Evolutionary conservation across 2,888 invertebrate genomes (phyloP).

Genomic region (Melieria picta): DNA sequence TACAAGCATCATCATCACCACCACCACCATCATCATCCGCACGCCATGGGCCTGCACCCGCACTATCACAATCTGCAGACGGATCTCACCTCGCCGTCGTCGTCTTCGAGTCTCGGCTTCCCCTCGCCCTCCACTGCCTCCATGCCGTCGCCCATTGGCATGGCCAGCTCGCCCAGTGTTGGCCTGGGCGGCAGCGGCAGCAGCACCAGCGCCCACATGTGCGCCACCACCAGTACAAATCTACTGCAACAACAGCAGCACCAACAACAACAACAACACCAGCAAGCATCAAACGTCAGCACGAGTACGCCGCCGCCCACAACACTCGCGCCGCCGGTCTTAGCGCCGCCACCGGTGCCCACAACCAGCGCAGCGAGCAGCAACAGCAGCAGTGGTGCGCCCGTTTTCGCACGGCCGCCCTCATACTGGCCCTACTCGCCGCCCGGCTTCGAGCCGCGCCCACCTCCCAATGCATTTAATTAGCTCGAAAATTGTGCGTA

Average conservation of each 20-base stretch:
- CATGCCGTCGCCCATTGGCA: conserved; percentile 56
- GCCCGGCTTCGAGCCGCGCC: conserved; percentile 59
- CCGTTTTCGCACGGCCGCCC: conserved; percentile 68
- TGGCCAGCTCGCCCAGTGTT: conserved; percentile 37
- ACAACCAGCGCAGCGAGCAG: not conserved
- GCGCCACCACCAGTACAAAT: conserved; percentile 39
- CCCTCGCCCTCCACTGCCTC: conserved; percentile 54
- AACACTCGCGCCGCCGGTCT: conserved; percentile 42
- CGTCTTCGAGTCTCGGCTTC: conserved; percentile 48
- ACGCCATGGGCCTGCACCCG: conserved; percentile 42
- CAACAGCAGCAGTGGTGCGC: conserved; percentile 43
- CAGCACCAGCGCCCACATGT: conserved; percentile 35
- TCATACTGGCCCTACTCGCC: conserved; percentile 67
- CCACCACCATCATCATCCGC: conserved; percentile 44
- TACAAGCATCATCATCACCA: conserved; percentile 59
- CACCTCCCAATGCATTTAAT: conserved; percentile 62
- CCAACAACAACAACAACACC: conserved; percentile 32
- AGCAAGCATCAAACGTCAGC: conserved; percentile 1
- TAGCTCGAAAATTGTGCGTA: conserved; percentile 44
- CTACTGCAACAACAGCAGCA: conserved; percentile 27
- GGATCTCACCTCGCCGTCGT: conserved; percentile 55
- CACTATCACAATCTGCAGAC: conserved; percentile 39
- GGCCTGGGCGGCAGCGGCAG: conserved; percentile 38
- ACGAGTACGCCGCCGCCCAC: conserved; percentile 11
- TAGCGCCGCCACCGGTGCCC: not conserved